Evolutionary conservation across 23 tunicate species (phyloP).

Genomic region (Halocynthia aurantium): DNA sequence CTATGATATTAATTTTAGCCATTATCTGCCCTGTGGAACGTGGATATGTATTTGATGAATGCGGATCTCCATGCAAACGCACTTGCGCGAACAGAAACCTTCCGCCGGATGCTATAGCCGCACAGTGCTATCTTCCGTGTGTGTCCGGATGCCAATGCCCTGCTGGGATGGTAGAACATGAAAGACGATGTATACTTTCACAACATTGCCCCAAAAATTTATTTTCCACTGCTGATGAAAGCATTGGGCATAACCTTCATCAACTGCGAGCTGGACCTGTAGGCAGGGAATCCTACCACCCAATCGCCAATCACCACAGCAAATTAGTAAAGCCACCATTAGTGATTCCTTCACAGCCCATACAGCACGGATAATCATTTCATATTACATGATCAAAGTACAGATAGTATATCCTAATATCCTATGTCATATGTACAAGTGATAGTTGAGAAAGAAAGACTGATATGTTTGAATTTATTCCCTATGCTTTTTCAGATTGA

Average conservation of each 20-base stretch:
- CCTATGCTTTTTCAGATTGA: too few relatives aligned
- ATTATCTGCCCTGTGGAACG: slow-evolving; percentile 33
- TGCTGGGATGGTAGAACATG: slow-evolving; percentile 71
- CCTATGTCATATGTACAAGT: too few relatives aligned
- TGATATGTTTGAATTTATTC: too few relatives aligned
- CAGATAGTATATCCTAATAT: too few relatives aligned
- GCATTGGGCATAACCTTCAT: too few relatives aligned
- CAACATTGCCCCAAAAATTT: slow-evolving; percentile 42
- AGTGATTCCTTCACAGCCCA: neutral
- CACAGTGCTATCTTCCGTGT: slow-evolving; percentile 75
- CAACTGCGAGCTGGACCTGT: too few relatives aligned
- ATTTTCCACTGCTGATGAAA: slow-evolving; percentile 20
- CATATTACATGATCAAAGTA: too few relatives aligned
- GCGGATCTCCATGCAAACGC: slow-evolving; percentile 84
- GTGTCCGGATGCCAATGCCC: slow-evolving; percentile 84
- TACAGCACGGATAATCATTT: neutral
- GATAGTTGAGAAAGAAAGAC: too few relatives aligned
- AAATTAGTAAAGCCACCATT: slow-evolving; percentile 12
- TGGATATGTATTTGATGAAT: slow-evolving; percentile 82
- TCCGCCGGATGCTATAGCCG: slow-evolving; percentile 56
- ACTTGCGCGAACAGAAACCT: slow-evolving; percentile 74
- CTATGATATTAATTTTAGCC: slow-evolving; percentile 19
- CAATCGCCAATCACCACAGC: too few relatives aligned
- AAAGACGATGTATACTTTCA: slow-evolving; percentile 53
- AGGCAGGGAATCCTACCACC: too few relatives aligned